phyloP scores from a whole-genome alignment of 2,113 vertebrate genomes.

The Saccopteryx leptura region DNA sequence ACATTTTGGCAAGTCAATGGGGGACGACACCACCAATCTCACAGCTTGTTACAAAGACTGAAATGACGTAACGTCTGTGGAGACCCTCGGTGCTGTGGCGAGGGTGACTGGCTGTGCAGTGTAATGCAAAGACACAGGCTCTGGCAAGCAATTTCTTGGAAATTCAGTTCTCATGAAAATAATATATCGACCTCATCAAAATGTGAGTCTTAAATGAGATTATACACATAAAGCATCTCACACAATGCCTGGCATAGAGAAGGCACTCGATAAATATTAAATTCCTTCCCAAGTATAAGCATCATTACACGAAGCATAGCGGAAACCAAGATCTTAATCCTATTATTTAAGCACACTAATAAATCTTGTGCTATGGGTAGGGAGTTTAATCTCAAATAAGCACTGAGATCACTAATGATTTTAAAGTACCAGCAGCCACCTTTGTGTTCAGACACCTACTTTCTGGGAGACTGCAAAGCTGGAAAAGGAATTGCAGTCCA shows the following conservation, averaged over 20 bases:
- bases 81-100: not conserved
- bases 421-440: not conserved
- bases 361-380: not conserved
- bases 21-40: not conserved
- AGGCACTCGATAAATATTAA: not conserved
- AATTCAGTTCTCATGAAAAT: slow-evolving; percentile 11
- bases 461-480: not conserved
- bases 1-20: not conserved
- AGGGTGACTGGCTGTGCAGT: not conserved
- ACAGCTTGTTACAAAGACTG: not conserved
- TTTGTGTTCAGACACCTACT: not conserved
- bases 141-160: slow-evolving; percentile 37
- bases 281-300: not conserved
- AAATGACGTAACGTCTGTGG: not conserved
- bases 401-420: slow-evolving; percentile 11
- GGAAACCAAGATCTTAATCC: slow-evolving; percentile 21
- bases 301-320: not conserved
- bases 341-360: slow-evolving; percentile 14
- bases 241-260: not conserved
- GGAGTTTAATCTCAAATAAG: not conserved
- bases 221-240: not conserved
- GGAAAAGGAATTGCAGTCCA: not conserved
- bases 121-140: not conserved
- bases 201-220: slow-evolving; percentile 23
- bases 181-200: not conserved